Conservation (phyloP, 2,797 vertebrate genomes). For the Thaleichthys pacificus region DNA sequence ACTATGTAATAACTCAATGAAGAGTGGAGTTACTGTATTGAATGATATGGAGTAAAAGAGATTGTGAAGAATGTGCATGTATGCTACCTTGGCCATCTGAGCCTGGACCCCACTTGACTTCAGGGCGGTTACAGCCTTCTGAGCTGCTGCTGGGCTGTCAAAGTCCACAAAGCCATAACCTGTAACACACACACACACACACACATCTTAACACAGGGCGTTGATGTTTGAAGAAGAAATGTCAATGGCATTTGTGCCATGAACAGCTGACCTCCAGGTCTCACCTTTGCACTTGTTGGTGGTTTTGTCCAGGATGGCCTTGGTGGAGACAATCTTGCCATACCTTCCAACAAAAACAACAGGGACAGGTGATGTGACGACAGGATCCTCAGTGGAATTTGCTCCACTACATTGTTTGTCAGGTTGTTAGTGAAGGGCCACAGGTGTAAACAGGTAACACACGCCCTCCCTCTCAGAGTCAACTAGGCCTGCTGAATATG, state of each 20-base stretch:
- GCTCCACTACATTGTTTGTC: slow-evolving; percentile 44
- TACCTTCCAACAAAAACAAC: slow-evolving; percentile 72
- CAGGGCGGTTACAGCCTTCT: slow-evolving; percentile 90
- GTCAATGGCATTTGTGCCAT: neutral
- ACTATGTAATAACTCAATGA: neutral
- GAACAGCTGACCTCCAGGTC: slow-evolving; percentile 12
- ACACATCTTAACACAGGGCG: neutral
- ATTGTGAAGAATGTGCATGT: neutral
- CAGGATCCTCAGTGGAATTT: slow-evolving; percentile 41
- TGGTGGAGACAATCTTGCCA: slow-evolving; percentile 95
- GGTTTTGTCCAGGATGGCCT: slow-evolving; percentile 94
- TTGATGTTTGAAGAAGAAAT: neutral
- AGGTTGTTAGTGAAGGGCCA: neutral
- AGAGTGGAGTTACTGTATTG: neutral
- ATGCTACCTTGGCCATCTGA: slow-evolving; percentile 94
- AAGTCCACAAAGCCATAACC: slow-evolving; percentile 93
- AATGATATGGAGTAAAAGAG: no score
- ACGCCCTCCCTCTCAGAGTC: slow-evolving; percentile 19
- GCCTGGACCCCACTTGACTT: slow-evolving; percentile 93
- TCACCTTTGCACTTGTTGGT: slow-evolving; percentile 97
- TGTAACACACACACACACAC: slow-evolving; percentile 9
- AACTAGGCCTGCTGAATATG: slow-evolving; percentile 23
- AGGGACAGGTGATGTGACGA: slow-evolving; percentile 32
- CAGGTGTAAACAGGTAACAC: slow-evolving; percentile 8
- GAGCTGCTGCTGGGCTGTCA: slow-evolving; percentile 90